Conservation (phyloP, 23 tunicate species). For the Trididemnum clinides region DNA sequence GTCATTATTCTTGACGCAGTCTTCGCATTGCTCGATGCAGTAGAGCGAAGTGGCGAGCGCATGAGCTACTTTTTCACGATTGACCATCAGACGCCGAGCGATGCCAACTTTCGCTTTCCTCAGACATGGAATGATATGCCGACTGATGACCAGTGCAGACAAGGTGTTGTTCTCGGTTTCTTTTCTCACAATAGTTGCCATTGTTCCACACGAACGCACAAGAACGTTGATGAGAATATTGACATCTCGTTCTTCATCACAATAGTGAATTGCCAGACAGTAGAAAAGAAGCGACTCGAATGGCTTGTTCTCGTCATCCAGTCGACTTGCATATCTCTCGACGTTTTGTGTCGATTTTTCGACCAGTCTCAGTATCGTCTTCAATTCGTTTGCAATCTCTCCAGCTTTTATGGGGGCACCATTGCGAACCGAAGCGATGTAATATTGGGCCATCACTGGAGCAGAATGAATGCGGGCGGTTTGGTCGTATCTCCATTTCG, state of each 20-base stretch:
- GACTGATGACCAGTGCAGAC: neutral
- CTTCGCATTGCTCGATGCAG: slow-evolving; percentile 24
- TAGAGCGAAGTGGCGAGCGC: neutral
- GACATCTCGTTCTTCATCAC: neutral
- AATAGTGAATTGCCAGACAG: neutral
- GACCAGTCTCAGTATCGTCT: neutral
- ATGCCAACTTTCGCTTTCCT: neutral
- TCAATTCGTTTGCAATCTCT: neutral
- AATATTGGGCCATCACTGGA: slow-evolving; percentile 8
- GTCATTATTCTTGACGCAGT: neutral
- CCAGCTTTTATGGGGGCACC: neutral
- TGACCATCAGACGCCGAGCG: neutral
- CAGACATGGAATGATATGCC: slow-evolving; percentile 14
- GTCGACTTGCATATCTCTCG: neutral
- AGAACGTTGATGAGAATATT: neutral
- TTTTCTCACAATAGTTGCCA: neutral
- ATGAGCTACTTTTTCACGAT: neutral
- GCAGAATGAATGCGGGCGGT: neutral
- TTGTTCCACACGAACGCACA: neutral
- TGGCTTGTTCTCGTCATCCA: neutral
- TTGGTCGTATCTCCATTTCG: slow-evolving; percentile 7
- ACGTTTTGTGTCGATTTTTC: neutral
- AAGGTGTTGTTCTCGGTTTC: neutral
- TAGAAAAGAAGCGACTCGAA: slow-evolving; percentile 14
- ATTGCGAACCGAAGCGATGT: neutral